Conservation (phyloP, 2,113 vertebrate genomes). For the Psilopogon haemacephalus region DNA sequence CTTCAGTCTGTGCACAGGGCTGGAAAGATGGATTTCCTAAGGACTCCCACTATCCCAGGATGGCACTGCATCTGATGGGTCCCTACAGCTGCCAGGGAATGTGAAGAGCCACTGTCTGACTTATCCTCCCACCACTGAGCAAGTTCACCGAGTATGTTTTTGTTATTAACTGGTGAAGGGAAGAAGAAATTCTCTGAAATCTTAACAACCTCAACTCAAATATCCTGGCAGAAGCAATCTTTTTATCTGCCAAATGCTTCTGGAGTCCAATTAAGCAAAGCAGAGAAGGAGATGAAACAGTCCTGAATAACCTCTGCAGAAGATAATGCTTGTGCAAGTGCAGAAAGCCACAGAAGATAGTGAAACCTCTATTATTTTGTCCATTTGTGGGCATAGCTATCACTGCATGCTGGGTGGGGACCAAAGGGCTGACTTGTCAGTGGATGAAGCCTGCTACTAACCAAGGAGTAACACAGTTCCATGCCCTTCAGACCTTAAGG, state of each 20-base stretch:
- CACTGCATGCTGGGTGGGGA: not conserved
- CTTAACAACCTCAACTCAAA: not conserved
- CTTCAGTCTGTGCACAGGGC: not conserved
- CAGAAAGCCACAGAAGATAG: constrained; percentile 1
- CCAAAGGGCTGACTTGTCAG: constrained; percentile 29
- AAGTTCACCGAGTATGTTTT: not conserved
- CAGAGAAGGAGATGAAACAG: not conserved
- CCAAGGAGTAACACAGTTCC: not conserved
- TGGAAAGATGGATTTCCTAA: not conserved
- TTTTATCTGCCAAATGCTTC: constrained; percentile 2
- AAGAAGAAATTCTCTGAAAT: not conserved
- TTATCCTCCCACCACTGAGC: not conserved
- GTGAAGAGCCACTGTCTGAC: not conserved
- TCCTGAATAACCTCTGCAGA: constrained; percentile 19
- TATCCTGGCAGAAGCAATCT: not conserved
- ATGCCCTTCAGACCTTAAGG: not conserved
- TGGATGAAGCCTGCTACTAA: constrained; percentile 34
- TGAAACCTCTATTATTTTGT: constrained; percentile 51
- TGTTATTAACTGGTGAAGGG: not conserved
- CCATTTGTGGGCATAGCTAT: constrained; percentile 17
- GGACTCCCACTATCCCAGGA: not conserved
- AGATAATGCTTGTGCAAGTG: not conserved
- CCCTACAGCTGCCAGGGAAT: not conserved
- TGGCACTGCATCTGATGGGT: not conserved
- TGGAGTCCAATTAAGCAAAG: constrained; percentile 39